These are phyloP conservation scores for Tetramorium parvispinum DNA, from an alignment of 1,140 invertebrate species.

Conservation along the genomic window DNA sequence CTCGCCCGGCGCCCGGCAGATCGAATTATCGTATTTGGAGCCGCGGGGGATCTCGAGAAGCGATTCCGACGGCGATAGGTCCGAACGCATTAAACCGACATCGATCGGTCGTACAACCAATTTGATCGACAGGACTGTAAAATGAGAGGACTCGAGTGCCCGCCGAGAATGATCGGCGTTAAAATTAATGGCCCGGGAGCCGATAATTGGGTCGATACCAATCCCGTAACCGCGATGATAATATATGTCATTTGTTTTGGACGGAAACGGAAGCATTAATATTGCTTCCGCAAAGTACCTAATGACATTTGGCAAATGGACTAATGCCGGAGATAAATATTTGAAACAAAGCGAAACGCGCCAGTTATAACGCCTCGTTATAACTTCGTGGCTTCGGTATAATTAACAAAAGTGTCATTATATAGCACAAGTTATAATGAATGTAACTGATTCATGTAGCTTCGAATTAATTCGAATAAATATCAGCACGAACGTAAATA, in stretches of 20 bases:
- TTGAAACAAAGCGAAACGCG: neutral
- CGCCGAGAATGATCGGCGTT: conserved; percentile 23
- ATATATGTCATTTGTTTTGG: neutral
- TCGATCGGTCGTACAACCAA: conserved; percentile 68
- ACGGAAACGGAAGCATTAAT: neutral
- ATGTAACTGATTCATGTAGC: neutral
- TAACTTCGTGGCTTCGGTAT: neutral
- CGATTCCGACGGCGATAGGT: conserved; percentile 71
- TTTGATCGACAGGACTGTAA: conserved; percentile 60
- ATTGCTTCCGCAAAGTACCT: neutral
- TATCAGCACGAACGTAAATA: conserved; percentile 21
- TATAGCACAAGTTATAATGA: neutral
- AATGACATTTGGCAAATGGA: neutral
- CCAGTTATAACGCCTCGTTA: neutral
- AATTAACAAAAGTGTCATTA: neutral
- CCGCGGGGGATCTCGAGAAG: conserved; percentile 59
- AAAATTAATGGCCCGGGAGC: conserved; percentile 51
- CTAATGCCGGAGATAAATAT: conserved; percentile 23
- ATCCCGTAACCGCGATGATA: neutral
- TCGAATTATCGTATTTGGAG: conserved; percentile 72
- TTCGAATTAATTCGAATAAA: neutral
- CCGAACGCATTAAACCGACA: conserved; percentile 73
- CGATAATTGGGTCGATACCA: conserved; percentile 40
- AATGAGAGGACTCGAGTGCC: conserved; percentile 34
- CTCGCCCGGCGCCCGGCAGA: conserved; percentile 45